A percentile compares a stretch with the other conserved stretches of the same genome.
phyloP scores from a whole-genome alignment of 2,888 invertebrate genomes.

The Cyclophora albipunctata region DNA sequence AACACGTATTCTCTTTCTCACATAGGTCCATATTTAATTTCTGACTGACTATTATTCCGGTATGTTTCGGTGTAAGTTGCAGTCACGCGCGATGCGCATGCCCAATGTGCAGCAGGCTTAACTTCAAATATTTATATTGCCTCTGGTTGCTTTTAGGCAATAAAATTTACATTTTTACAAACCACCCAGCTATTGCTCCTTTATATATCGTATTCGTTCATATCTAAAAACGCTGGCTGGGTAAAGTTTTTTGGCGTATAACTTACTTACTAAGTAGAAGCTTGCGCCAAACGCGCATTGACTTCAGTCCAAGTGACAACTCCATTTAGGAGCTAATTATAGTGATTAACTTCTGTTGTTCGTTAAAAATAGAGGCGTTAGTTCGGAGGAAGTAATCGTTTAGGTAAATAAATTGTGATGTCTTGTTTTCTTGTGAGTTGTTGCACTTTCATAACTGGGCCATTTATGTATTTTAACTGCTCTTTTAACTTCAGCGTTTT shows the following conservation, averaged over 20 bases:
- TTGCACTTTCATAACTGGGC: too few species aligned
- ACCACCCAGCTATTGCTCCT: conserved; percentile 24
- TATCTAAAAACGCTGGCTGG: conserved; percentile 5
- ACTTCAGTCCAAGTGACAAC: background rate
- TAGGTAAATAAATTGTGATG: too few species aligned
- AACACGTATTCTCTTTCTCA: too few species aligned
- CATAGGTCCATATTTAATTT: too few species aligned
- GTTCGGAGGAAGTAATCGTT: too few species aligned
- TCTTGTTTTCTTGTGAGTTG: too few species aligned
- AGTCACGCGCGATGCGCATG: conserved; percentile 38
- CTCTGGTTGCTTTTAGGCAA: conserved; percentile 43
- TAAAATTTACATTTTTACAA: conserved; percentile 72
- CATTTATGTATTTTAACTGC: too few species aligned
- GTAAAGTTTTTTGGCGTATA: conserved; percentile 6
- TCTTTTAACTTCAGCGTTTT: too few species aligned
- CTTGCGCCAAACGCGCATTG: background rate
- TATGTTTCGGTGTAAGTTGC: conserved; percentile 31
- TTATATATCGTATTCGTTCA: background rate
- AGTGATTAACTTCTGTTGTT: too few species aligned
- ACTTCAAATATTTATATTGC: conserved; percentile 64
- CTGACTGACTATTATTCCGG: too few species aligned
- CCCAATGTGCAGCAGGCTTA: conserved; percentile 42
- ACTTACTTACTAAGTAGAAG: background rate
- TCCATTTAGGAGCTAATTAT: too few species aligned
- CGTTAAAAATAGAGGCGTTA: too few species aligned